Conservation (phyloP, 2,888 invertebrate species). For the Chalcis sispes region DNA sequence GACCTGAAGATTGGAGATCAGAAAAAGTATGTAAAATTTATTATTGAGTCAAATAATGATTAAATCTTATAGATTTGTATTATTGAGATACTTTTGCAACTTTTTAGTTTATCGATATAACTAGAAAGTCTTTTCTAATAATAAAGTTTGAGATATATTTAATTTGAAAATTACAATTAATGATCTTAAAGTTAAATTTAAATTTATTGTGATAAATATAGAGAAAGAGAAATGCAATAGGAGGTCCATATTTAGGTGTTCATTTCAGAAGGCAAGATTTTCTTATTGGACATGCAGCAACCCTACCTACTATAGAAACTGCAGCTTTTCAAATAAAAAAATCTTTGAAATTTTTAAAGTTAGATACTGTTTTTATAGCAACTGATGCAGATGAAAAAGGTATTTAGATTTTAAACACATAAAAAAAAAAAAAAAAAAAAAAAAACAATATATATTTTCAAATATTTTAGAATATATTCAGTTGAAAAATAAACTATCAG, state of each 20-base stretch:
- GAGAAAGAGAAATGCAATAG: constrained; percentile 77
- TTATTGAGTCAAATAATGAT: too few relatives aligned
- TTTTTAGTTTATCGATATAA: too few relatives aligned
- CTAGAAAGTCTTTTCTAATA: too few relatives aligned
- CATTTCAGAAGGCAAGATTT: constrained; percentile 96
- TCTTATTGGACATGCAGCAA: constrained; percentile 82
- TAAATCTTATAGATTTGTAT: background rate
- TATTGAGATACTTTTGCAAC: background rate
- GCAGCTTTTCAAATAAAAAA: constrained; percentile 86
- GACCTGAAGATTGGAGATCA: constrained; percentile 81
- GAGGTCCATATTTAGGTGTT: constrained; percentile 87
- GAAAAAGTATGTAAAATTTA: constrained; percentile 76
- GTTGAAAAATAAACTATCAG: constrained; percentile 60
- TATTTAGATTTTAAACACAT: constrained; percentile 59
- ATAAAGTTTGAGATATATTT: too few relatives aligned
- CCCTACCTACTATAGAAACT: constrained; percentile 87
- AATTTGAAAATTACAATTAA: too few relatives aligned
- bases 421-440: background rate
- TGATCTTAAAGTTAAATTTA: too few relatives aligned
- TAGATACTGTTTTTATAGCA: constrained; percentile 86
- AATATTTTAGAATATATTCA: constrained; percentile 61
- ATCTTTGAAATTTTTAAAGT: constrained; percentile 78
- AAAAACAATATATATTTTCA: background rate
- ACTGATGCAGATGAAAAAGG: constrained; percentile 86
- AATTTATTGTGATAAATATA: too few relatives aligned